Evolutionary conservation across 2,888 invertebrate genomes (phyloP), one percentile per base, ranked within the genome.

Genomic region (Cantharis lateralis): DNA sequence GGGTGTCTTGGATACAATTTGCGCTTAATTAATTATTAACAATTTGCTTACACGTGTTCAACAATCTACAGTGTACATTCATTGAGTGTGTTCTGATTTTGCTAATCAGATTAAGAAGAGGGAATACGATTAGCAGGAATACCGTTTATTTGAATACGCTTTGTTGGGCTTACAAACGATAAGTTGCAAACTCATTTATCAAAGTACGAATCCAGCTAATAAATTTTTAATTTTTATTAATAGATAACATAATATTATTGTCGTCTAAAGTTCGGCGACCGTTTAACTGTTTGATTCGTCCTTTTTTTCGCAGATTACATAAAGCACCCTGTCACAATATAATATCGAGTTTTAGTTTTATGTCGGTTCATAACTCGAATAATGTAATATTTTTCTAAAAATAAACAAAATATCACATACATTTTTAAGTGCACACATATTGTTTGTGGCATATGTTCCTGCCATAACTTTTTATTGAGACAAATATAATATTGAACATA

Each of bases 71-170:
- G 71, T 75, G 71, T 75, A 71, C 64, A 75, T 71, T 26, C 75
- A 71, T 61, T 24, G 71, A 28, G 68, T 75, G 75, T 68, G 75
- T 71, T 75, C 75, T 75, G 75, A 75, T 75, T 75, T 75, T 63
- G 15, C 61, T 75, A 75, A 75, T 75, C 75, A 68, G 75, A 75
- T 75, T 75, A 71, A 66, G 75, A 15, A 70, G 48, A 48, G n/a
- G 75, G 66, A 75, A 71, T 71, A 64, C 75, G 48, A 24, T 68
- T 26, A 24, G 68, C 20, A 15, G 26, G 73, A 74, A 70, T 62
- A 63, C 64, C 70, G 74, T 74, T 48, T 68, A 66, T 62, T 69
- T 48, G 71, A 70, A 68, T 61, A 68, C 72, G 76, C 72, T 76
- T 70, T 64, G 76, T 72, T 70, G 70, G 70, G 72, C 64, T 66